Conservation (phyloP, 2,113 vertebrate species). For the Cyphomyrus plagiostoma region DNA sequence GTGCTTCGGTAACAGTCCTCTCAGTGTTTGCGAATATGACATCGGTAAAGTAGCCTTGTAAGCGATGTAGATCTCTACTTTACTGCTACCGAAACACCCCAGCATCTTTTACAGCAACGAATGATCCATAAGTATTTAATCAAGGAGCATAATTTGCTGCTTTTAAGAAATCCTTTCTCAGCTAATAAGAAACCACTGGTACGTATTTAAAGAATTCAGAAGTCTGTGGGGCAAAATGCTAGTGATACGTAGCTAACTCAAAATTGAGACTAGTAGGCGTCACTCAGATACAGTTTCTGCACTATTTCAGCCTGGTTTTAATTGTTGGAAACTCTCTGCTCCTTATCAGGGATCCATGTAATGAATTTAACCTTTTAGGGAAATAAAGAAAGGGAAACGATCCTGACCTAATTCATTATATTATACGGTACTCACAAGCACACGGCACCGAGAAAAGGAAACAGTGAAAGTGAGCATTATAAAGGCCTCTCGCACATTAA, state of each 20-base stretch:
- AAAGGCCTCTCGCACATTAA: constrained; percentile 14
- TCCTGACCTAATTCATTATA: not conserved
- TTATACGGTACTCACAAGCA: not conserved
- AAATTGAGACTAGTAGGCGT: not conserved
- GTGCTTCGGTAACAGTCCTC: not conserved
- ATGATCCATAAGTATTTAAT: not conserved
- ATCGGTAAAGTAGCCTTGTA: not conserved
- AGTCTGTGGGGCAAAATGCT: not conserved
- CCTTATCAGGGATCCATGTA: not conserved
- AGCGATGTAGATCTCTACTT: not conserved
- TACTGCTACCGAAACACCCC: not conserved
- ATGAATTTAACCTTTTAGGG: not conserved
- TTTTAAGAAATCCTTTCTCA: not conserved
- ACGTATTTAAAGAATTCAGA: not conserved
- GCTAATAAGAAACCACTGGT: not conserved
- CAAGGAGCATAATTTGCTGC: not conserved
- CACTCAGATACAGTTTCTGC: not conserved
- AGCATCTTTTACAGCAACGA: not conserved
- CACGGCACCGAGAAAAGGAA: not conserved
- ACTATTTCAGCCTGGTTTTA: not conserved
- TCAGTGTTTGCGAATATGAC: not conserved
- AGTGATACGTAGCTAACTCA: not conserved
- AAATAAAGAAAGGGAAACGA: not conserved
- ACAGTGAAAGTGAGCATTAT: constrained; percentile 4
- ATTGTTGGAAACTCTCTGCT: not conserved